These are phyloP conservation scores for Timema cristinae DNA, from an alignment of 2,888 invertebrate genomes.

Conservation along the genomic window DNA sequence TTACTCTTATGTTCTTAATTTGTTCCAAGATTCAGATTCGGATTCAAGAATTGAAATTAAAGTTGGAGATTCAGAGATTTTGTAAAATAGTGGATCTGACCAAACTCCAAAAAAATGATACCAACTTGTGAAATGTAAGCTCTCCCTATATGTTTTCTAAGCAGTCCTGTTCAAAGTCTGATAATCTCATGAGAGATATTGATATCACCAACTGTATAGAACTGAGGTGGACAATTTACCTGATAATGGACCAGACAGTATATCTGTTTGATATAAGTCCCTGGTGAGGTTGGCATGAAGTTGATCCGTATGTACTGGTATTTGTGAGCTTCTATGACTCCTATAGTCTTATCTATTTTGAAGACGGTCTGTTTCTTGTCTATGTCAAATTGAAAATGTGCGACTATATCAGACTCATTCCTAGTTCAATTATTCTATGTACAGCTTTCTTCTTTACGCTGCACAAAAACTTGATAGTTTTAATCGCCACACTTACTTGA, in stretches of 20 bases:
- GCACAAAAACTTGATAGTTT: neutral
- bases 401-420: slow-evolving; percentile 40
- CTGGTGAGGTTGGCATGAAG: slow-evolving; percentile 39
- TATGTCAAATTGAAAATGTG: slow-evolving; percentile 43
- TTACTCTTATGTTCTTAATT: too few relatives aligned
- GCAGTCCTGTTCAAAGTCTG: too few relatives aligned
- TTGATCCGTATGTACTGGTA: slow-evolving; percentile 39
- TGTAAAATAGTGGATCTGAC: too few relatives aligned
- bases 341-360: slow-evolving; percentile 39
- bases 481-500: too few relatives aligned
- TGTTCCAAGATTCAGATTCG: too few relatives aligned
- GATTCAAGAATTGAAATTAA: too few relatives aligned
- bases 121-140: too few relatives aligned
- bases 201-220: slow-evolving; percentile 1
- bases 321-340: slow-evolving; percentile 39
- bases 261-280: slow-evolving; percentile 40
- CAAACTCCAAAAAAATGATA: too few relatives aligned
- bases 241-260: slow-evolving; percentile 43
- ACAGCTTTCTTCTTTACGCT: neutral
- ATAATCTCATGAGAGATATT: slow-evolving; percentile 6
- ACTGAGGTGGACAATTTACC: slow-evolving; percentile 38
- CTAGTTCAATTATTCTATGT: slow-evolving; percentile 40
- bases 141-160: too few relatives aligned
- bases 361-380: slow-evolving; percentile 40
- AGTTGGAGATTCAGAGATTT: too few relatives aligned